Conservation (phyloP, 2,113 vertebrate genomes). For the Heterotilapia buettikoferi region DNA sequence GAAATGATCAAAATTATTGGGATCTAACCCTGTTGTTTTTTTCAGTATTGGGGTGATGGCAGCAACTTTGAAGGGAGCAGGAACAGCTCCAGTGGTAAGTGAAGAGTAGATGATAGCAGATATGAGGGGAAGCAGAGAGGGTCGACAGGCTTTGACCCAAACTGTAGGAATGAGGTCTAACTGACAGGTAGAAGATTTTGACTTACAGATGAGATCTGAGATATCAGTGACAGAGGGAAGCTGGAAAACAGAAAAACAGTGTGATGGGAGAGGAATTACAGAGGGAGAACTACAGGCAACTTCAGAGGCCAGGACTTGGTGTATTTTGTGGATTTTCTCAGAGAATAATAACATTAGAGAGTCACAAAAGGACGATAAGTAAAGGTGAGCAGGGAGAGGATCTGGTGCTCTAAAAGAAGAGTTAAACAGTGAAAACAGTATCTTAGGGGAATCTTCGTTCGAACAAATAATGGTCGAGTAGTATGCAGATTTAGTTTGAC, state of each 20-base stretch:
- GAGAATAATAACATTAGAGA: neutral
- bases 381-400: neutral
- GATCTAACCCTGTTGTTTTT: neutral
- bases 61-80: neutral
- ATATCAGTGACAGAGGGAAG: neutral
- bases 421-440: neutral
- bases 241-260: neutral
- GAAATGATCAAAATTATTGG: neutral
- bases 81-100: neutral
- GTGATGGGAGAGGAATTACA: neutral
- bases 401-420: neutral
- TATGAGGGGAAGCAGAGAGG: neutral
- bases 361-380: neutral
- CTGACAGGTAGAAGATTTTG: neutral
- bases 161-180: neutral
- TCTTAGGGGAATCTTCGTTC: neutral
- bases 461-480: neutral
- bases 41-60: neutral
- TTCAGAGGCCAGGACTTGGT: neutral
- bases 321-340: neutral
- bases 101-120: neutral
- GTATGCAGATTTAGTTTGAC: neutral
- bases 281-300: neutral
- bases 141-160: neutral
- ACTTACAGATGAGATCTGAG: neutral